Evolutionary conservation across 64 coral and sea anemone species (phyloP).

Genomic region (Porites australiensis): DNA sequence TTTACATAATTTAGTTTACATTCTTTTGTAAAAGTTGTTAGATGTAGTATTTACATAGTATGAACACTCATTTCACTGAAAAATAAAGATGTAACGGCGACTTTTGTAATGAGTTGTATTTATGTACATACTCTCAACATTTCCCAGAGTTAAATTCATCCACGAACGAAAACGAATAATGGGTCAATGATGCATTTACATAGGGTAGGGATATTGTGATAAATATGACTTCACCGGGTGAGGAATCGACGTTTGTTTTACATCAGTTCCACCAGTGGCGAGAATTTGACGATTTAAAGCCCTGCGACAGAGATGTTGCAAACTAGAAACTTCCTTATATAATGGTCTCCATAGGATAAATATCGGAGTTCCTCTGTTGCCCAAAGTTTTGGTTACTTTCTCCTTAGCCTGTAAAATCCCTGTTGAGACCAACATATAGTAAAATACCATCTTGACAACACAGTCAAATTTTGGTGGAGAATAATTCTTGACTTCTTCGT

Average conservation of each 20-base stretch:
- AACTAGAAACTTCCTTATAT: slow-evolving; percentile 39
- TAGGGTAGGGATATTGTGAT: slow-evolving; percentile 59
- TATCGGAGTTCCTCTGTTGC: neutral
- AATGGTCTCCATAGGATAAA: slow-evolving; percentile 47
- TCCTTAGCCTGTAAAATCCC: neutral
- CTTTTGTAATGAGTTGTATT: too few relatives aligned
- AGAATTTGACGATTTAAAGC: slow-evolving; percentile 33
- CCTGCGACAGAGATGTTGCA: slow-evolving; percentile 75
- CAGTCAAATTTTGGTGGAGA: slow-evolving; percentile 70
- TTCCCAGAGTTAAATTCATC: too few relatives aligned
- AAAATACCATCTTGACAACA: slow-evolving; percentile 56
- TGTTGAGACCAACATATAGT: slow-evolving; percentile 63
- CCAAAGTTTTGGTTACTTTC: neutral
- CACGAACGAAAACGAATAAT: too few relatives aligned
- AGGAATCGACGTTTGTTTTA: neutral
- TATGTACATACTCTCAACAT: too few relatives aligned
- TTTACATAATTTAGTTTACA: neutral
- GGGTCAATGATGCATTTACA: neutral
- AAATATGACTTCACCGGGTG: slow-evolving; percentile 53
- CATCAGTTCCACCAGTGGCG: neutral
- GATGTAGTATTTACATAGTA: neutral
- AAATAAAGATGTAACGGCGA: neutral
- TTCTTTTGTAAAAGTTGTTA: neutral
- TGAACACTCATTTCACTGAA: neutral
- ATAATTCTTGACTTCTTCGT: neutral